Conservation (phyloP, 2,888 invertebrate genomes). For the Lochmaea capreae region DNA sequence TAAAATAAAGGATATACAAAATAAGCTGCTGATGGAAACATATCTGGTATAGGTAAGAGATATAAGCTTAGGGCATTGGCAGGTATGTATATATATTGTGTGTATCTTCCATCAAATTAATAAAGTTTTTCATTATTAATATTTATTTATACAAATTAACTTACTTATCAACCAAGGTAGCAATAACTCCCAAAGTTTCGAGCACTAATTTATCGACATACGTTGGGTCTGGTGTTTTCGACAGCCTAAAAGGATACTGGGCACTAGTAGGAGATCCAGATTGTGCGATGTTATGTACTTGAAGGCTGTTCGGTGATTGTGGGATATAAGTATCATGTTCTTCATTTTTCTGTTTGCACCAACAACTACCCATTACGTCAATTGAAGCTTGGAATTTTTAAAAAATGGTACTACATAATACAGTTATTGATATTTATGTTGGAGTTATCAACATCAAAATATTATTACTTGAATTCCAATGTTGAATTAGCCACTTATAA, state of each 20-base stretch:
- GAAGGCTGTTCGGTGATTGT: slow-evolving; percentile 51
- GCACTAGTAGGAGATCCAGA: slow-evolving; percentile 54
- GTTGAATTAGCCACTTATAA: slow-evolving; percentile 40
- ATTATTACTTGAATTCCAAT: slow-evolving; percentile 51
- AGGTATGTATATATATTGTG: too few species aligned
- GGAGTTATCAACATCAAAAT: slow-evolving; percentile 59
- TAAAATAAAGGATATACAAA: too few species aligned
- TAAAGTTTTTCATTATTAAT: too few species aligned
- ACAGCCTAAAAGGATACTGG: slow-evolving; percentile 53
- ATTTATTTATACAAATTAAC: slow-evolving; percentile 55
- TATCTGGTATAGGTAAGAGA: too few species aligned
- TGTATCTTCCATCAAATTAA: too few species aligned
- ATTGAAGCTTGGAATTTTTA: slow-evolving; percentile 33
- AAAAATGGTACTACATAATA: slow-evolving; percentile 53
- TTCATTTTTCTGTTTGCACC: slow-evolving; percentile 76
- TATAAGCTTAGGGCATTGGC: too few species aligned
- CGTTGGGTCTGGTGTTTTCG: slow-evolving; percentile 50
- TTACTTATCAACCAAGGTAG: slow-evolving; percentile 87
- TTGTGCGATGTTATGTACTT: slow-evolving; percentile 41
- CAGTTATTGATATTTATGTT: slow-evolving; percentile 55
- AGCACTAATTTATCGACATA: slow-evolving; percentile 80
- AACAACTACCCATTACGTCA: slow-evolving; percentile 79
- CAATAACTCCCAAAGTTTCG: slow-evolving; percentile 83
- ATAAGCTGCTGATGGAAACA: too few species aligned
- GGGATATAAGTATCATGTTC: slow-evolving; percentile 67